Conservation (phyloP, 2,113 vertebrate species). For the Cinclus cinclus region DNA sequence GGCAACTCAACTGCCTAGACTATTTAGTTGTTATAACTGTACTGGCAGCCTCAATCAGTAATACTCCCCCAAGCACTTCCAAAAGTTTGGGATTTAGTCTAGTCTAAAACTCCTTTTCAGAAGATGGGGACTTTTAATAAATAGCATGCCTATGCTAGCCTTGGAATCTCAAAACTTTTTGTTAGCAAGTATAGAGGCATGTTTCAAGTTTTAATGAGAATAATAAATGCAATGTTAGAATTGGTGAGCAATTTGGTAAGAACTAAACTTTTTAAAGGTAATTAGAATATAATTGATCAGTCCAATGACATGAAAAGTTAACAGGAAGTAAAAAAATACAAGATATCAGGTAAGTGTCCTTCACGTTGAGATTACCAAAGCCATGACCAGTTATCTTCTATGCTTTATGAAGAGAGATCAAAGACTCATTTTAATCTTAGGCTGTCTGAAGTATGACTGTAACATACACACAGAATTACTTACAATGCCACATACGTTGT, state of each 20-base stretch:
- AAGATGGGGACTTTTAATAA: background rate
- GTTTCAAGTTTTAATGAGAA: background rate
- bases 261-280: background rate
- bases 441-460: background rate
- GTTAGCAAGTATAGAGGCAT: background rate
- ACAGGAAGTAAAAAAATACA: background rate
- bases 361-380: background rate
- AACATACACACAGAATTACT: no score
- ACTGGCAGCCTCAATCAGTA: background rate
- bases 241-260: background rate
- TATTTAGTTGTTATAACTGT: background rate
- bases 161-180: background rate
- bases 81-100: background rate
- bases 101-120: background rate
- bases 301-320: background rate
- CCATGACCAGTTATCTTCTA: background rate
- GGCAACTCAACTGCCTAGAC: background rate
- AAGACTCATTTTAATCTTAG: background rate
- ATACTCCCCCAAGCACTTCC: background rate
- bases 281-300: background rate
- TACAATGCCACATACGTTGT: background rate
- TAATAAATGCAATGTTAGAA: background rate
- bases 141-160: background rate
- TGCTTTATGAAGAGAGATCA: background rate
- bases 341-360: background rate